Base-by-base conservation (phyloP, 2,113 vertebrate genomes). In the Caranx melampygus region DNA sequence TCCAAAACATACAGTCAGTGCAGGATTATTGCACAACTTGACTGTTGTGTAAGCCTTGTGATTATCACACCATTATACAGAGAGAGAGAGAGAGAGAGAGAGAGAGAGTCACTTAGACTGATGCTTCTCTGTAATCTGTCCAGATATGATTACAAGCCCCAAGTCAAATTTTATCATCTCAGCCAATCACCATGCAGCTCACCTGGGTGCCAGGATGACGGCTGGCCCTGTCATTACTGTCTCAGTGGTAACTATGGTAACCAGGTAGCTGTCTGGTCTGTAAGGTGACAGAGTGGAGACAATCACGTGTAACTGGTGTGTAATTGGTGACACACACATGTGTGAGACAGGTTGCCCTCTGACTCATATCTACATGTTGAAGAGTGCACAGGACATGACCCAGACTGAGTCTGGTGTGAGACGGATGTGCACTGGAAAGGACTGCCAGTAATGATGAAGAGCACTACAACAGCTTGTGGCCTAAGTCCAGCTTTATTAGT, bases 61-160 rank as follows among this genome's bases (percentile, higher is more conserved):
- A 47, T 47, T 14, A 15, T 47, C 5, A 15, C 6, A 45, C 44
- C 13, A 14, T 42, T 42, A 42, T 59, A 54, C 26, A 11, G 34
- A 54, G 18, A 16, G 16, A 33, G 3, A 13, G 35, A n/a, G 13
- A 21, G 15, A 35, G 40, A 60, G 42, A 34, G 49, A 65, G 54
- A 55, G 13, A 60, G 20, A 21, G 1, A 54, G 52, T 26, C 52
- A 21, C 3, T 2, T 45, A 37, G 61, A 42, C 70, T 60, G 61
- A 49, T 5, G 61, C 76, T 47, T 47, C 79, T 71, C 62, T 83
- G 52, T 87, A 75, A 87, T 87, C 75, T 71, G 64, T 21, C 20
- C 70, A 10, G 0, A 0, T 49, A 13, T 57, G 63, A 85, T 88
- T 79, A 88, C 54, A 58, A 65, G 61, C 76, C 55, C 31, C 45